Evolutionary conservation across 2,888 invertebrate species (phyloP).

Genomic region (Agrilus cyanescens): DNA sequence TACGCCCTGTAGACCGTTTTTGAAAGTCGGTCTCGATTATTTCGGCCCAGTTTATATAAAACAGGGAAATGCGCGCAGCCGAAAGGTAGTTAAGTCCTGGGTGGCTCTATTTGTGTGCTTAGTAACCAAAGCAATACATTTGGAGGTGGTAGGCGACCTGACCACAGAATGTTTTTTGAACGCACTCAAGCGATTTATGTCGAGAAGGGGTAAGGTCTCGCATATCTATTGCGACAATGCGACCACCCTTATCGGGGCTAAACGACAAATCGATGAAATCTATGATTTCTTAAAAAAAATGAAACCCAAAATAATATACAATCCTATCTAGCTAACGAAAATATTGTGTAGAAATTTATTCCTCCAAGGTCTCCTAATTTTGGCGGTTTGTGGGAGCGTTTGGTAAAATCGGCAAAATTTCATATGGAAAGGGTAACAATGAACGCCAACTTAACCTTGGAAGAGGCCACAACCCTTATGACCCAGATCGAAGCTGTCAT

Average conservation of each 20-base stretch:
- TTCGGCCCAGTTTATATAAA: constrained; percentile 15
- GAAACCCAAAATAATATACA: neutral
- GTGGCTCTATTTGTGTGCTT: constrained; percentile 19
- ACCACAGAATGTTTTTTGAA: constrained; percentile 22
- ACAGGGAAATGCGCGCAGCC: constrained; percentile 12
- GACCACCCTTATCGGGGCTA: constrained; percentile 25
- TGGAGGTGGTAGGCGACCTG: constrained; percentile 22
- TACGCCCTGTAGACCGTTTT: constrained; percentile 6
- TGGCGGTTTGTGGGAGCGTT: neutral
- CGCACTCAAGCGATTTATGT: constrained; percentile 20
- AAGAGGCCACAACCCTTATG: too few species aligned
- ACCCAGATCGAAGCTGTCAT: too few species aligned
- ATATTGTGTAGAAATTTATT: too few species aligned
- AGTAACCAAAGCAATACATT: constrained; percentile 21
- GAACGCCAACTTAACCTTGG: too few species aligned
- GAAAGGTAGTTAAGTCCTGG: constrained; percentile 20
- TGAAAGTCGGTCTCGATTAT: constrained; percentile 15
- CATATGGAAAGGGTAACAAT: neutral
- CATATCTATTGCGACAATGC: constrained; percentile 24
- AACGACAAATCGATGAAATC: neutral
- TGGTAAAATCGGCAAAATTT: neutral
- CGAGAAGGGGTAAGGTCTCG: constrained; percentile 18
- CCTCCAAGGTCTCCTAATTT: neutral
- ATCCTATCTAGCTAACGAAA: neutral
- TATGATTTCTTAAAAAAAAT: neutral